These are phyloP conservation scores for Microcebus murinus DNA, from an alignment of 2,113 vertebrate species.

Conservation along the genomic window DNA sequence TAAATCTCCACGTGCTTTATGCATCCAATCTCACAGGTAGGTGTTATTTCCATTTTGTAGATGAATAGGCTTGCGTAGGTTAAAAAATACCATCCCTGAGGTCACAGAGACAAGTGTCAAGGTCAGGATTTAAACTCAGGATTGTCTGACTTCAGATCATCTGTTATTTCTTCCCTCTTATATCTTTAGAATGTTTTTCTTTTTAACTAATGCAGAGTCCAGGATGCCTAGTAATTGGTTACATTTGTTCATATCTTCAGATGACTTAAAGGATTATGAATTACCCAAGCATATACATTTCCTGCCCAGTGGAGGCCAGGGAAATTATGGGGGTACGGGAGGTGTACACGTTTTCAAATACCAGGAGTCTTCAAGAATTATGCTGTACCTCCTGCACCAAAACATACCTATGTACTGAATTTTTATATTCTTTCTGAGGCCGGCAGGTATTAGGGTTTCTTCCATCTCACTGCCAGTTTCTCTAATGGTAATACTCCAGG, in stretches of 20 bases:
- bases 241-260: slow-evolving; percentile 7
- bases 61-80: background rate
- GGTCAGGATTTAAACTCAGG: background rate
- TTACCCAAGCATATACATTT: background rate
- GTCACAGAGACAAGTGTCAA: background rate
- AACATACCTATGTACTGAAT: background rate
- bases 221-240: background rate
- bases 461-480: background rate
- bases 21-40: background rate
- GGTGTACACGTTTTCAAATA: background rate
- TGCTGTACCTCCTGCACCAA: rapidly evolving
- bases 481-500: background rate
- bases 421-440: background rate
- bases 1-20: background rate
- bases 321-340: background rate
- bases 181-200: background rate
- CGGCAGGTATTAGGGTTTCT: background rate
- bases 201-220: background rate
- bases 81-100: background rate
- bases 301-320: background rate
- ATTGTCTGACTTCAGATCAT: background rate
- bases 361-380: background rate
- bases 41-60: background rate
- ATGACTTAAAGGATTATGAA: background rate
- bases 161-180: background rate